phyloP scores from a whole-genome alignment of 1,140 invertebrate species.

The Diplogasteroides magnus region DNA sequence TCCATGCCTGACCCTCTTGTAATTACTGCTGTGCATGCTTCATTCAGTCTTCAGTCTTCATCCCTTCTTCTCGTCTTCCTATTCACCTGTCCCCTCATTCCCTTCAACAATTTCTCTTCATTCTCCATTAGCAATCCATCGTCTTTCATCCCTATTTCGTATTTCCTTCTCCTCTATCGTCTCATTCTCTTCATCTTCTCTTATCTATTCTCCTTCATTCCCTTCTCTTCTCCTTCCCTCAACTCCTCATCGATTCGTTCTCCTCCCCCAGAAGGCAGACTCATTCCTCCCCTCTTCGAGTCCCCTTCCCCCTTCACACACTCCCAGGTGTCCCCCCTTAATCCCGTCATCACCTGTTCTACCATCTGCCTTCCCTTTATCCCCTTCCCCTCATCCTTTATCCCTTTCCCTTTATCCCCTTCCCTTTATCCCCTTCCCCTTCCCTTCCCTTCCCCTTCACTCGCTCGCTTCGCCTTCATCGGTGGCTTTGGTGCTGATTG shows the following conservation, averaged over 20 bases:
- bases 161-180: neutral
- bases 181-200: neutral
- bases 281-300: neutral
- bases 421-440: neutral
- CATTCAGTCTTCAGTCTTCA: neutral
- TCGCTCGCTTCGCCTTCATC: neutral
- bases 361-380: no score
- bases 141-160: neutral
- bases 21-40: no score
- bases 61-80: neutral
- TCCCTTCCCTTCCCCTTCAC: neutral
- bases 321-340: neutral
- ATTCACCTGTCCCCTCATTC: neutral
- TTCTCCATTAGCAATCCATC: no score
- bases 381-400: neutral
- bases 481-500: neutral
- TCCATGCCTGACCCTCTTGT: neutral
- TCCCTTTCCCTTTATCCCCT: neutral
- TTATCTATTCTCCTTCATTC: neutral
- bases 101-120: neutral
- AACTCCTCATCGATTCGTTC: no score
- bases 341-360: neutral
- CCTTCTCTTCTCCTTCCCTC: neutral
- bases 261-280: no score
- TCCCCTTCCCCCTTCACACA: neutral